Base-by-base conservation (phyloP, 2,797 vertebrate species). In the Peromyscus nudipes region DNA sequence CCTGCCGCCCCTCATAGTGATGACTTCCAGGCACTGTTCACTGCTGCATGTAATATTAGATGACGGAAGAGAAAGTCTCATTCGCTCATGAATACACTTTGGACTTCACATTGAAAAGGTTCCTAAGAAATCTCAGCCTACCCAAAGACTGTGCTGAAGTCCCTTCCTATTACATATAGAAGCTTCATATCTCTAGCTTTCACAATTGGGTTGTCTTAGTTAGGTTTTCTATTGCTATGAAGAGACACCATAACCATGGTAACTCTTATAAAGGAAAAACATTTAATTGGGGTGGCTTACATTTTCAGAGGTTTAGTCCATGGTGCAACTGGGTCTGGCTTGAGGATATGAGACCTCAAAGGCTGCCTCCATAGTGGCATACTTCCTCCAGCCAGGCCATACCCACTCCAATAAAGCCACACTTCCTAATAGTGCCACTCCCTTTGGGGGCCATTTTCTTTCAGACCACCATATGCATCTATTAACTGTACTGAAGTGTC, bases 401-500 rank as follows among this genome's bases (percentile, higher is more conserved):
- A 43, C 23, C 4, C 71, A 75, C 37, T 75, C 37, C 11, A 43
- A 43, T 11, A 75, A 25, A 43, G 23, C 71, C 23, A 25, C 2
- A 75, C 23, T 3, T 75, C 23, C 23, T 43, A 43, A 27, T 75
- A 43, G 40, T 40, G n/a, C 69, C 69, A 73, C 23, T 75, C 11
- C 11, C 67, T 71, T n/a, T 43, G 25, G 11, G 71, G 23, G 11
- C 37, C 37, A 43, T 75, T 43, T 73, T 75, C 37, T 75, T 73
- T 73, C 37, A 75, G 27, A 43, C 23, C 71, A 43, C 23, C 5
- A 13, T 37, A 75, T 1, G 2, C 23, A 3, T 93, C 3, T 95
- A 57, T 85, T 49, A 92, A 82, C 12, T 92, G 31, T 17, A 46
- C 8, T 89, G 21, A 94, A 92, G 88, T 93, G 55, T 92, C 93